Conservation (phyloP, 2,888 invertebrate species). For the Deilephila elpenor region DNA sequence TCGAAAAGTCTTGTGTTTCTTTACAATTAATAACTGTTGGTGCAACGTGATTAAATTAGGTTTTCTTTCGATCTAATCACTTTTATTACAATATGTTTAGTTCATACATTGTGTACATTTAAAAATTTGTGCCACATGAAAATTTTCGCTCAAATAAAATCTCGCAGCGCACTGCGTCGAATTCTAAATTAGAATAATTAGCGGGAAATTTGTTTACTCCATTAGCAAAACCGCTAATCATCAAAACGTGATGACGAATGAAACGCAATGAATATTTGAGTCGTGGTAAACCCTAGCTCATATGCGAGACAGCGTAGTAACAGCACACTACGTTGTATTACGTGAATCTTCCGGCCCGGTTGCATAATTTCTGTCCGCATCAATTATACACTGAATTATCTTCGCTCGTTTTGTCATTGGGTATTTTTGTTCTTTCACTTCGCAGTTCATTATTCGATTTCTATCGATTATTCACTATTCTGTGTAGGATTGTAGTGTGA, state of each 20-base stretch:
- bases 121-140: background rate
- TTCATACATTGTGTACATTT: background rate
- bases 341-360: constrained; percentile 48
- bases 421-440: constrained; percentile 20
- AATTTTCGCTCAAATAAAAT: background rate
- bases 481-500: background rate
- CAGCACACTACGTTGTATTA: constrained; percentile 37
- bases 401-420: constrained; percentile 39
- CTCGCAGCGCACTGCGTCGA: background rate
- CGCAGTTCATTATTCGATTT: constrained; percentile 4
- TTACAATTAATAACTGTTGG: no score
- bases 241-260: constrained; percentile 42
- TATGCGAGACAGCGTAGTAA: constrained; percentile 37
- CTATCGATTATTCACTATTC: background rate
- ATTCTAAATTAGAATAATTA: constrained; percentile 26
- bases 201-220: constrained; percentile 23
- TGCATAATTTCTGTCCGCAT: constrained; percentile 62
- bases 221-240: constrained; percentile 31
- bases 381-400: constrained; percentile 58
- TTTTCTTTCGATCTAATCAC: no score
- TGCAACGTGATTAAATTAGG: no score
- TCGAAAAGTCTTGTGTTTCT: no score
- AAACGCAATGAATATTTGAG: constrained; percentile 45
- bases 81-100: no score
- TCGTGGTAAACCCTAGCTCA: constrained; percentile 41